Evolutionary conservation across 2,888 invertebrate genomes (phyloP).

Genomic region (Meiosimyza decipiens): DNA sequence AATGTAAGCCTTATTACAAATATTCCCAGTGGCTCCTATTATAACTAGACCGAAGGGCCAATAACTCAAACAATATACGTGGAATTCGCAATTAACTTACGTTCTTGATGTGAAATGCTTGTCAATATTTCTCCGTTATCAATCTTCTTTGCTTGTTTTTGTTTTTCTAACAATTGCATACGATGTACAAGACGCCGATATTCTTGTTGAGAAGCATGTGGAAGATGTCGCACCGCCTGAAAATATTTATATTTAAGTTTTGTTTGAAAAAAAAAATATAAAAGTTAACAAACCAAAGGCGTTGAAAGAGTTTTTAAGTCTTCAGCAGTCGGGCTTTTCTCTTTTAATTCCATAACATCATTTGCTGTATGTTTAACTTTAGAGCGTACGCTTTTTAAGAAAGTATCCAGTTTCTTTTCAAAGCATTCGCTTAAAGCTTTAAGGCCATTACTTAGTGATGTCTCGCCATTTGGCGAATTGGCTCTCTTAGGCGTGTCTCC

Average conservation of each 20-base stretch:
- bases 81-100: too few relatives aligned
- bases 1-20: too few relatives aligned
- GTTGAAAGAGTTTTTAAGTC: slow-evolving; percentile 43
- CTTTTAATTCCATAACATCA: not conserved
- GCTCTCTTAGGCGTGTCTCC: slow-evolving; percentile 53
- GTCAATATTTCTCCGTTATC: not conserved
- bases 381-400: slow-evolving; percentile 59
- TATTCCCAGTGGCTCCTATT: too few relatives aligned
- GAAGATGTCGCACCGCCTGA: slow-evolving; percentile 65
- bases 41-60: too few relatives aligned
- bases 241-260: not conserved
- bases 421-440: slow-evolving; percentile 56
- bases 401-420: slow-evolving; percentile 60
- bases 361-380: slow-evolving; percentile 45
- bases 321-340: not conserved
- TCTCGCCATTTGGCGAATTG: slow-evolving; percentile 50
- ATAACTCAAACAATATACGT: too few relatives aligned
- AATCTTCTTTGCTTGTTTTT: slow-evolving; percentile 47
- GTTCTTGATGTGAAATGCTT: slow-evolving; percentile 2
- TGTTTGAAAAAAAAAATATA: not conserved
- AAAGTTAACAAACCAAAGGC: slow-evolving; percentile 54
- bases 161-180: slow-evolving; percentile 63
- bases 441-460: not conserved
- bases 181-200: slow-evolving; percentile 63
- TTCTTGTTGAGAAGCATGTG: slow-evolving; percentile 63